Base-by-base conservation (phyloP, 2,113 vertebrate species). In the Hirundichthys speculiger region DNA sequence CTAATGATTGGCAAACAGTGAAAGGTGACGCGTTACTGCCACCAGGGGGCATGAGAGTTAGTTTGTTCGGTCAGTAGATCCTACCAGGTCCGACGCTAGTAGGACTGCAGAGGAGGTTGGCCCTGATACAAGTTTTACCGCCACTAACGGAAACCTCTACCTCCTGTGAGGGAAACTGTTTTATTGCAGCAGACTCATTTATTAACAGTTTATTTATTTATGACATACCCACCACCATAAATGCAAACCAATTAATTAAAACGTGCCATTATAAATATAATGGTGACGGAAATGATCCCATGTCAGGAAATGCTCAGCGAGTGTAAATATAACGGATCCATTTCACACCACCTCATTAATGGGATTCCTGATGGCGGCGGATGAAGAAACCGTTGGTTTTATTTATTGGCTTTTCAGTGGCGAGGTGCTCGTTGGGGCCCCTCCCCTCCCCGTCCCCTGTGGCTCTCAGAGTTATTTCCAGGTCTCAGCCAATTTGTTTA, bases 401-500 rank as follows among this genome's bases (percentile, higher is more conserved):
- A 87, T 89, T 80, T 80, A 88, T 89, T 79, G 64, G 52, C 39
- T 22, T 56, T 71, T 71, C n/a, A 56, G 25, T 46, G 25, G 61
- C 49, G 49, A 64, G 54, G 64, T 25, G 7, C 46, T 51, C 64
- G 50, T n/a, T 59, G 39, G 27, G 48, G 47, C 57, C 39, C 42
- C 80, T 8, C 48, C 71, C 46, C 40, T 11, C 50, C 64, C 42
- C 63, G 60, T 61, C 66, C 57, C 39, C 34, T 65, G 34, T 47
- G 56, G 39, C 34, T 47, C 66, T 25, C 53, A 77, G 69, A 86
- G 67, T 84, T 62, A 84, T 79, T 59, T 56, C 60, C 40, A 55
- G 72, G 18, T 67, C 64, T 64, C 42, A 39, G 73, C 79, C 80
- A 86, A 75, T 90, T 82, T 81, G 73, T 84, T 84, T 73, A 75